Base-by-base conservation (phyloP, 2,797 vertebrate genomes). In the Champsocephalus esox region DNA sequence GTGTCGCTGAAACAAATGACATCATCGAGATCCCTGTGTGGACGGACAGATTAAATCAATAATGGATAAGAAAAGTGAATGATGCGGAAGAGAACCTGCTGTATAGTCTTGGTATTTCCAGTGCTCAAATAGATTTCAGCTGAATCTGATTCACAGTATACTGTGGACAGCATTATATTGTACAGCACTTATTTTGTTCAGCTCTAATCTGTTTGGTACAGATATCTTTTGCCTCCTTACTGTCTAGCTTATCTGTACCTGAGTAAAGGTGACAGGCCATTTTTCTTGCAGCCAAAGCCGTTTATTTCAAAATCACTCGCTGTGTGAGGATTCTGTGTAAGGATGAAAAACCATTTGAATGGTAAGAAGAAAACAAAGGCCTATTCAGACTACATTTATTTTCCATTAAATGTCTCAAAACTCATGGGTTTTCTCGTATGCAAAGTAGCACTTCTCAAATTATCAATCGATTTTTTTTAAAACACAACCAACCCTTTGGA, bases 401-500 rank as follows among this genome's bases (percentile, higher is more conserved):
- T 92, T 80, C 80, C 87, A 89, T 88, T 74, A 84, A 77, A 81
- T 61, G 79, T 83, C 58, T 83, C 65, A 83, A 85, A 83, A 79
- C 88, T 83, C 81, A 66, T 73, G 86, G 87, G 85, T 28, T 82
- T 91, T 85, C 66, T 84, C 77, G 57, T 82, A 64, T 76, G 60
- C 77, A 77, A 83, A 90, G 83, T 77, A 86, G 49, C 85, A 89
- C 85, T 87, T 75, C 87, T 90, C 82, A 89, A 91, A 89, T 92
- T 83, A 89, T 85, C 85, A 91, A 82, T 82, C 85, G 85, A 84
- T 88, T 84, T 80, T 28, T 57, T 38, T 72, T 80, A 81, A 90
- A 88, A 69, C 67, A 83, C 92, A 92, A 87, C 86, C 80, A 92
- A 92, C 87, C 85, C 87, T 73, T 75, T 70, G 75, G 83, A 93